Conservation (phyloP, 23 tunicate species). For the Styela plicata region DNA sequence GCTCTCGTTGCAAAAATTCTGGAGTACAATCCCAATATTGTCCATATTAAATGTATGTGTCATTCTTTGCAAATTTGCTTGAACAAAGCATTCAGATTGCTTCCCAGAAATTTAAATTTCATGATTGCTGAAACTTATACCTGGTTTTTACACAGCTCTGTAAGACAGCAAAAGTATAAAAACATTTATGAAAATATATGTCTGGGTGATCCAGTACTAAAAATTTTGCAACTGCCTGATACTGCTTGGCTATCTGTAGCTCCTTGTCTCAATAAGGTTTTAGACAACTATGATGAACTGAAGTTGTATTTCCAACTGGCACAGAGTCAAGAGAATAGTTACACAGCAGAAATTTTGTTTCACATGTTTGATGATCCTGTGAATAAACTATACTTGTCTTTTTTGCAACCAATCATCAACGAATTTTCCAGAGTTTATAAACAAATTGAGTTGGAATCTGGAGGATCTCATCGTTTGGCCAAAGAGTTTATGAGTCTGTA, state of each 20-base stretch:
- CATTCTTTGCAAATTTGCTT: constrained; percentile 43
- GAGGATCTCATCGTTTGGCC: not conserved
- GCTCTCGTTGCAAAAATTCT: constrained; percentile 22
- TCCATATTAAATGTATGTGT: constrained; percentile 38
- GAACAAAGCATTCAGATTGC: constrained; percentile 6
- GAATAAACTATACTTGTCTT: constrained; percentile 29
- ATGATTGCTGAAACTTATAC: constrained; percentile 43
- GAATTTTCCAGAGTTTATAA: constrained; percentile 38
- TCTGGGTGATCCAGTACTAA: constrained; percentile 28
- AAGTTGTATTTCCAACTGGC: constrained; percentile 40
- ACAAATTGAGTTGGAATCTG: constrained; percentile 23
- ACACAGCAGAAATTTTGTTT: constrained; percentile 42
- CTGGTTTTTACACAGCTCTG: constrained; percentile 34
- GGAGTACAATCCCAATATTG: constrained; percentile 17
- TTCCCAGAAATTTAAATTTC: constrained; percentile 41
- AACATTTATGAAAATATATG: constrained; percentile 24
- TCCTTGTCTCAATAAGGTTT: constrained; percentile 18
- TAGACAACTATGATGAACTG: constrained; percentile 34
- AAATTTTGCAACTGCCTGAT: constrained; percentile 10
- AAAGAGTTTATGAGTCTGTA: constrained; percentile 10
- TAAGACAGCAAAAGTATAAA: constrained; percentile 25
- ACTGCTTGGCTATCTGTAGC: constrained; percentile 34
- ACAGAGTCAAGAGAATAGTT: constrained; percentile 30
- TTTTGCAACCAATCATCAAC: constrained; percentile 37
- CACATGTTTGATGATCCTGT: constrained; percentile 35